Base-by-base conservation (phyloP, 2,113 vertebrate genomes). In the Pterocles gutturalis region DNA sequence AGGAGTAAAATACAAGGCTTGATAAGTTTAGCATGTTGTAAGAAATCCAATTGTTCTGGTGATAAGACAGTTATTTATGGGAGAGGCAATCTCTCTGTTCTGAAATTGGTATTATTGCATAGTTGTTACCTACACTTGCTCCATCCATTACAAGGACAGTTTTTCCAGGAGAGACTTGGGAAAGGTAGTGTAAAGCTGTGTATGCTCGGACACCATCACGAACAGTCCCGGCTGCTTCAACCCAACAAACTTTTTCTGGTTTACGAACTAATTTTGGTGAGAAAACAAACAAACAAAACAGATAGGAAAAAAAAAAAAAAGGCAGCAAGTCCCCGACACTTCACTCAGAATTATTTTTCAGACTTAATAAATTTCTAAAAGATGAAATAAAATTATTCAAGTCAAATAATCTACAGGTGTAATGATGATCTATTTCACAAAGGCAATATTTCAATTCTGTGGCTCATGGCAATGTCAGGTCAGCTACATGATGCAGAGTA, bases 71-170 rank as follows among this genome's bases (percentile, higher is more conserved):
- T 33, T 57, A 5, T 21, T 24, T 46, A 65, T 29, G 24, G 75
- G 60, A 80, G 43, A 41, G 43, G 46, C 22, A 14, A 69, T 4
- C 4, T 29, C 69, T 25, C 43, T 57, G 36, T 77, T 93, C 48
- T 5, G 2, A 84, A 87, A 11, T 3, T 53, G 48, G 81, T 82
- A 31, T 22, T 38, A 34, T 11, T 62, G 64, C 41, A 54, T 64
- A 51, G 49, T 49, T 53, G 93, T 66, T 96, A 99, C 99, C 2
- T 98, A 99, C 99, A 93, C 99, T 99, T 45, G 99, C 99, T 95
- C 99, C 99, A 16, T 99, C 99, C 98, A 99, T 97, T 49, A 99
- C 97, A 29, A 99, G 98, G 45, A 99, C 98, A 7, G 98, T 99
- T 43, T 98, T 98, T 62, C 99, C 99, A 5, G 98, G 97, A 29